phyloP scores from a whole-genome alignment of 2,113 vertebrate genomes.

The Dicerorhinus sumatrensis region DNA sequence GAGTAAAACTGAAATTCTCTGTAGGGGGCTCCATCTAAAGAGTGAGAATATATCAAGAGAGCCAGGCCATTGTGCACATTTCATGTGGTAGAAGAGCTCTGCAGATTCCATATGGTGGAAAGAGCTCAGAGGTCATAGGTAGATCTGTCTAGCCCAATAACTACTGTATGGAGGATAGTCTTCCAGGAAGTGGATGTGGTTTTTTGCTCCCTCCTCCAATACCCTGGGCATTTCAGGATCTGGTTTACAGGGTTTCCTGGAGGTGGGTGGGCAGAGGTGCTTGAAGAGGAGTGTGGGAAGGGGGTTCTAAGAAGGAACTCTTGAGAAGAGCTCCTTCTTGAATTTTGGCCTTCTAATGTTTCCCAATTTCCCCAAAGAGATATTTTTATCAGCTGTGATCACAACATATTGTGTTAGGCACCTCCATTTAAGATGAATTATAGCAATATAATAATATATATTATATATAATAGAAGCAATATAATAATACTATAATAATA shows the following conservation, averaged over 20 bases:
- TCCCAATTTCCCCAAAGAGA: neutral
- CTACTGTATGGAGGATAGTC: neutral
- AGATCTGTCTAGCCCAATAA: neutral
- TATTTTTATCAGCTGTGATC: neutral
- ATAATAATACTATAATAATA: constrained; percentile 11
- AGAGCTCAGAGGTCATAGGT: neutral
- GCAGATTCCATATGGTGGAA: neutral
- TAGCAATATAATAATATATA: neutral
- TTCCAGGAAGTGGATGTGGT: neutral
- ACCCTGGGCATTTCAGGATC: neutral
- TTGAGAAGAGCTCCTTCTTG: neutral
- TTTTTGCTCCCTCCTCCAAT: neutral
- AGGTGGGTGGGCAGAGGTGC: neutral
- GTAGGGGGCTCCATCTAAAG: neutral
- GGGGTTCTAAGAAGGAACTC: neutral
- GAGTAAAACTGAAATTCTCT: constrained; percentile 14
- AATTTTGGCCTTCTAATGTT: neutral
- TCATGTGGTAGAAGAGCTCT: neutral
- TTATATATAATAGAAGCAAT: neutral
- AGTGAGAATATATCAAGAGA: neutral
- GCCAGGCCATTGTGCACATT: neutral
- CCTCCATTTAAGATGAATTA: neutral
- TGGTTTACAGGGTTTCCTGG: neutral
- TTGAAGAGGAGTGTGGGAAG: neutral
- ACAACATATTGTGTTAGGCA: neutral